A percentile compares a stretch with the other conserved stretches of the same genome.
Evolutionary conservation across 2,113 vertebrate species (phyloP).

Genomic region (Peromyscus leucopus): DNA sequence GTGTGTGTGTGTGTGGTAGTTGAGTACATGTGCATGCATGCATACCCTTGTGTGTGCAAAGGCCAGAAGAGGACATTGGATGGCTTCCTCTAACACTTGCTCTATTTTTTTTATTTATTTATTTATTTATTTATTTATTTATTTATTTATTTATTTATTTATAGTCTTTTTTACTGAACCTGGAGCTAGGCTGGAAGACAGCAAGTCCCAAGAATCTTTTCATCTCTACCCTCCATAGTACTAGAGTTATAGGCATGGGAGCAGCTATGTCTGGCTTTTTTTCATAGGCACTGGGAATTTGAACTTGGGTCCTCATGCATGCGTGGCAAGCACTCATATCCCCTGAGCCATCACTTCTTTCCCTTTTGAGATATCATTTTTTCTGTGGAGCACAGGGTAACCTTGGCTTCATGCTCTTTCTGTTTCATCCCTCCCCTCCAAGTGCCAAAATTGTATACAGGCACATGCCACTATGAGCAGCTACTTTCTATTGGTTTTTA

Average conservation of each 20-base stretch:
- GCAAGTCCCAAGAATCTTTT: not conserved
- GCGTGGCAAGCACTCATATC: not conserved
- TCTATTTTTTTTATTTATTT: not conserved
- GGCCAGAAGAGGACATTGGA: not conserved
- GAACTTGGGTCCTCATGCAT: not conserved
- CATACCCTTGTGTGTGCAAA: not conserved
- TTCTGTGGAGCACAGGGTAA: not conserved
- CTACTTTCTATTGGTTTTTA: conserved; percentile 49
- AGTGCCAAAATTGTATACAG: not conserved
- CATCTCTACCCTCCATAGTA: not conserved
- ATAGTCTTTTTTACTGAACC: not conserved
- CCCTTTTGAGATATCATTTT: not conserved
- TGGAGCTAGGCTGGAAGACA: not conserved
- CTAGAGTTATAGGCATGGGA: not conserved
- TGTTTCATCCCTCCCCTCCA: not conserved
- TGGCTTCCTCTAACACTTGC: not conserved
- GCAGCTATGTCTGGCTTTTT: not conserved
- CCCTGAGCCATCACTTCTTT: not conserved
- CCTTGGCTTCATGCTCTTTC: not conserved
- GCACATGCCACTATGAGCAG: too few species aligned
- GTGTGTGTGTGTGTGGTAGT: not conserved
- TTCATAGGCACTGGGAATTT: not conserved
- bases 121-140: not conserved
- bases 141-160: not conserved
- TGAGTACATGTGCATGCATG: not conserved